Percentiles rank a stretch among this genome's conserved stretches.
These are phyloP conservation scores for Pseudococcus viburni DNA, from an alignment of 2,888 invertebrate species.

Conservation along the genomic window DNA sequence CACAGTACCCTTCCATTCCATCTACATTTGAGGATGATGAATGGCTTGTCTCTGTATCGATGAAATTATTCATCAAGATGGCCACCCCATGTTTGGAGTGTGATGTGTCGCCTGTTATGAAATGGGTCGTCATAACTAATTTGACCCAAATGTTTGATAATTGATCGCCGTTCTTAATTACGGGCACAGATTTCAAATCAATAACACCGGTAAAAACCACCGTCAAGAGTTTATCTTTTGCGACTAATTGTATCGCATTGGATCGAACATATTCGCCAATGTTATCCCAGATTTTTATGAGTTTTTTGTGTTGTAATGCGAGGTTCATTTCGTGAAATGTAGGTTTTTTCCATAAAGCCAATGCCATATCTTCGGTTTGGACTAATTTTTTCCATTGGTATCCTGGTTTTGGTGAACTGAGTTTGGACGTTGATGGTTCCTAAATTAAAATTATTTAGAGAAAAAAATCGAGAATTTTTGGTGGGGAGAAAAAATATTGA, in stretches of 20 bases:
- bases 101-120: no score
- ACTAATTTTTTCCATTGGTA: neutral
- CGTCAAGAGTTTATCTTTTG: neutral
- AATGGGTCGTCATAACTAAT: neutral
- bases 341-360: neutral
- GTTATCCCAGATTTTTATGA: neutral
- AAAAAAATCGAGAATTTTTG: no score
- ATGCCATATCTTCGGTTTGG: neutral
- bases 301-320: neutral
- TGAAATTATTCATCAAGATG: no score
- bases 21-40: neutral
- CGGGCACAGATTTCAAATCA: no score
- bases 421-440: no score
- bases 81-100: no score
- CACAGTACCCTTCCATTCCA: neutral
- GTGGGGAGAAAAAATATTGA: no score
- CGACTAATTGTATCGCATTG: neutral
- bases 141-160: neutral
- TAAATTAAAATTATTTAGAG: no score
- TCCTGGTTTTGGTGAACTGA: neutral
- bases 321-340: neutral
- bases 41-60: no score
- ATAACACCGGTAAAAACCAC: neutral
- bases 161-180: no score
- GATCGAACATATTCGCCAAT: neutral